Conservation (phyloP, 2,888 invertebrate species). For the Steinernema hermaphroditum region DNA sequence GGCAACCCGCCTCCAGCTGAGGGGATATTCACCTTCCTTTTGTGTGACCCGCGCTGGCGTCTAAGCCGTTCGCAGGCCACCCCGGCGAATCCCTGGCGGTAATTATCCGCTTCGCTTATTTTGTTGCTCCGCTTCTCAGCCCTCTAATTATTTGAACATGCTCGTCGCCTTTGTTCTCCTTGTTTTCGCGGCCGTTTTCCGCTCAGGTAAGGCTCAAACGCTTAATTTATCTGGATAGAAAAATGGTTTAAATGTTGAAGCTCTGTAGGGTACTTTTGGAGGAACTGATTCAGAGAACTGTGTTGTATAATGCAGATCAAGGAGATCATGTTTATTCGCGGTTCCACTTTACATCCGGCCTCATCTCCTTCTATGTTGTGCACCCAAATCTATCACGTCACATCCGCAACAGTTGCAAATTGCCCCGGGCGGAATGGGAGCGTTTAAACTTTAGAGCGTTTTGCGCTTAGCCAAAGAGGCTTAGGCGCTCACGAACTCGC, state of each 20-base stretch:
- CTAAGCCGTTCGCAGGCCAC: constrained; percentile 6
- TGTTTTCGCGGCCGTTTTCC: neutral
- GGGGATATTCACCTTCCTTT: constrained; percentile 12
- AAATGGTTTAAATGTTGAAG: neutral
- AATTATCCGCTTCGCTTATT: constrained; percentile 10
- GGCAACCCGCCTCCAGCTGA: constrained; percentile 19
- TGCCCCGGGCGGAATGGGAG: neutral
- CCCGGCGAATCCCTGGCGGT: neutral
- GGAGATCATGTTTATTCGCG: too few species aligned
- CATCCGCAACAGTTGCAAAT: neutral
- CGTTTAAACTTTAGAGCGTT: constrained; percentile 7
- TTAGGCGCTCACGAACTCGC: neutral
- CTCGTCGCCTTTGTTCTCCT: neutral
- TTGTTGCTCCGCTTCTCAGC: constrained; percentile 8
- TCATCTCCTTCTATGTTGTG: too few species aligned
- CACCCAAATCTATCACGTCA: too few species aligned
- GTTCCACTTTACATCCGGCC: too few species aligned
- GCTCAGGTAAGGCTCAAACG: constrained; percentile 1
- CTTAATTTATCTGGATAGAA: neutral
- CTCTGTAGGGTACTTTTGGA: too few species aligned
- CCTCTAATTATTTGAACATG: constrained; percentile 14
- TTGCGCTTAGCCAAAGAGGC: neutral
- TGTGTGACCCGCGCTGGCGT: neutral
- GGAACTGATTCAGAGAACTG: too few species aligned
- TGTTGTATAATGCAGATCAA: too few species aligned